Evolutionary conservation across 1,140 invertebrate species (phyloP).

Genomic region (Apis laboriosa): DNA sequence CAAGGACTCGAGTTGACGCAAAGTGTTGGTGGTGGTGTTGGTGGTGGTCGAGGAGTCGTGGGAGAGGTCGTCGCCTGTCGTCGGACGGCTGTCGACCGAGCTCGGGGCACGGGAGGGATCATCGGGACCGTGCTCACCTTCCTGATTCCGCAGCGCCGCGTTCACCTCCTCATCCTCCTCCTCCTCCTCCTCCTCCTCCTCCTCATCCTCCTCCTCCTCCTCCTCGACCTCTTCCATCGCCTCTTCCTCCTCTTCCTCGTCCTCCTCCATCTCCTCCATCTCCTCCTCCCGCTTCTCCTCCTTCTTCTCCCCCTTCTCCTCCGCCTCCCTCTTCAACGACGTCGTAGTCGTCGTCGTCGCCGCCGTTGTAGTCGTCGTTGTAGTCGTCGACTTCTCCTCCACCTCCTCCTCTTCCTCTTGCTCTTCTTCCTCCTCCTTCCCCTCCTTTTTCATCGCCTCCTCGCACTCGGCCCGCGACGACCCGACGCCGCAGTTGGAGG

Average conservation of each 20-base stretch:
- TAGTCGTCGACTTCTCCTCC: background rate
- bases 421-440: background rate
- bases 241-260: slow-evolving; percentile 39
- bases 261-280: slow-evolving; percentile 22
- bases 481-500: no score
- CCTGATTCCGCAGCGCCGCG: slow-evolving; percentile 72
- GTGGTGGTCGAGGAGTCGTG: slow-evolving; percentile 81
- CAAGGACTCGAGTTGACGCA: slow-evolving; percentile 89
- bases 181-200: slow-evolving; percentile 63
- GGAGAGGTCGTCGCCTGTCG: slow-evolving; percentile 82
- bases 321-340: background rate
- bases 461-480: slow-evolving; percentile 37
- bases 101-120: slow-evolving; percentile 80
- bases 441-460: slow-evolving; percentile 35
- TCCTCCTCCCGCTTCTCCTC: slow-evolving; percentile 18
- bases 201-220: slow-evolving; percentile 65
- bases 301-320: slow-evolving; percentile 1
- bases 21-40: slow-evolving; percentile 81
- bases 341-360: no score
- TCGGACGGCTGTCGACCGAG: slow-evolving; percentile 82
- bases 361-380: no score
- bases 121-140: slow-evolving; percentile 80
- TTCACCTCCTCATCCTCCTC: slow-evolving; percentile 76
- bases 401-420: no score
- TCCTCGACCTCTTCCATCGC: slow-evolving; percentile 51